Percentiles rank a stretch among this genome's conserved stretches.
phyloP scores from a whole-genome alignment of 1,140 invertebrate species.

The Platyscapa corneri region DNA sequence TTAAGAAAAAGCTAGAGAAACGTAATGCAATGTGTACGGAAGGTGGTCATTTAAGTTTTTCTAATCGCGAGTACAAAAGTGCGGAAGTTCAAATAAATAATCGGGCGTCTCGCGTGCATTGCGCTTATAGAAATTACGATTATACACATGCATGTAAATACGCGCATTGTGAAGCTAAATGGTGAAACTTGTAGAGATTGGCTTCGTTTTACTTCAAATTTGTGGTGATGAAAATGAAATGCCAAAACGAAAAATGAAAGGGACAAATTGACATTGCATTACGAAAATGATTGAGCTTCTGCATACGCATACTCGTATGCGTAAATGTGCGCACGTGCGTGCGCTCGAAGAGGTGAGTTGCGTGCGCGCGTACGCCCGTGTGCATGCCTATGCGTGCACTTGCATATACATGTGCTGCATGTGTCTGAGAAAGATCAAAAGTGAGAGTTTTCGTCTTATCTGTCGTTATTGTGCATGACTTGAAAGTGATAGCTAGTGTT shows the following conservation, averaged over 20 bases:
- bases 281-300: not conserved
- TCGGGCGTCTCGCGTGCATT: not conserved
- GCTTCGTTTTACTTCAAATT: slow-evolving; percentile 25
- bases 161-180: not conserved
- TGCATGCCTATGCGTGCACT: not conserved
- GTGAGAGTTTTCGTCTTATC: slow-evolving; percentile 46
- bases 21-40: not conserved
- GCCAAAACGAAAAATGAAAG: slow-evolving; percentile 20
- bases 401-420: too few species aligned
- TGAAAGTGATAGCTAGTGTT: slow-evolving; percentile 41
- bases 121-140: not conserved
- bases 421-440: slow-evolving; percentile 37
- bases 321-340: too few species aligned
- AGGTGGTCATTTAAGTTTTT: not conserved
- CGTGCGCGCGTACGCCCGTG: not conserved
- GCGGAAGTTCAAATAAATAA: slow-evolving; percentile 31
- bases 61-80: slow-evolving; percentile 21
- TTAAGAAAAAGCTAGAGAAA: not conserved
- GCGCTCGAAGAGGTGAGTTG: too few species aligned
- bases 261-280: slow-evolving; percentile 1
- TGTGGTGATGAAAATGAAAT: slow-evolving; percentile 24
- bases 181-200: not conserved
- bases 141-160: not conserved
- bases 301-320: too few species aligned
- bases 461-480: slow-evolving; percentile 36